Conservation (phyloP, 2,888 invertebrate genomes). For the Altica lythri region DNA sequence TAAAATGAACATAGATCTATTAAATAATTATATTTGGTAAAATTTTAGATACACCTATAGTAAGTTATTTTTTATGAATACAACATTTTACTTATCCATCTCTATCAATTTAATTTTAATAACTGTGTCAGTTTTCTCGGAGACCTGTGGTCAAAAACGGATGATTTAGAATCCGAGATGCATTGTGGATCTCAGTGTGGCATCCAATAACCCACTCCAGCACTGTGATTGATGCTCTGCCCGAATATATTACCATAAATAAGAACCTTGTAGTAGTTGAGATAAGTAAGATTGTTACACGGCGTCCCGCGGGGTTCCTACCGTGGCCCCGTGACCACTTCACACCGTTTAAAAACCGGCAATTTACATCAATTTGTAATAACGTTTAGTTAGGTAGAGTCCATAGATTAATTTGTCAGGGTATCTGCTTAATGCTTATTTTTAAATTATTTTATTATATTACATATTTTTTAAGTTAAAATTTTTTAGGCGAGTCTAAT, state of each 20-base stretch:
- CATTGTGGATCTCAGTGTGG: slow-evolving; percentile 43
- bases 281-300: slow-evolving; percentile 56
- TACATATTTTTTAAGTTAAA: too few relatives aligned
- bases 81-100: neutral
- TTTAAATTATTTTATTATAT: too few relatives aligned
- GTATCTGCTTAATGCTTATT: too few relatives aligned
- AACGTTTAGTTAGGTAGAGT: neutral
- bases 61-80: slow-evolving; percentile 6
- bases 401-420: slow-evolving; percentile 1
- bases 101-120: slow-evolving; percentile 31
- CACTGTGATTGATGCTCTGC: slow-evolving; percentile 45
- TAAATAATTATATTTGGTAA: too few relatives aligned
- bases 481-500: too few relatives aligned
- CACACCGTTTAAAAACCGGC: slow-evolving; percentile 52
- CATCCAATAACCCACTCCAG: slow-evolving; percentile 37
- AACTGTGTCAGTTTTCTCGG: slow-evolving; percentile 31
- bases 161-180: slow-evolving; percentile 38
- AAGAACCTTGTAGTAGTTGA: slow-evolving; percentile 52
- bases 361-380: slow-evolving; percentile 8
- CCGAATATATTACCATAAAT: slow-evolving; percentile 51
- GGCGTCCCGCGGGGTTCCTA: slow-evolving; percentile 52
- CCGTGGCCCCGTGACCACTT: slow-evolving; percentile 51
- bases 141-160: slow-evolving; percentile 32
- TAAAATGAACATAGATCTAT: too few relatives aligned
- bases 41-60: neutral